phyloP scores from a whole-genome alignment of 2,888 invertebrate genomes.

The Therioaphis trifolii region DNA sequence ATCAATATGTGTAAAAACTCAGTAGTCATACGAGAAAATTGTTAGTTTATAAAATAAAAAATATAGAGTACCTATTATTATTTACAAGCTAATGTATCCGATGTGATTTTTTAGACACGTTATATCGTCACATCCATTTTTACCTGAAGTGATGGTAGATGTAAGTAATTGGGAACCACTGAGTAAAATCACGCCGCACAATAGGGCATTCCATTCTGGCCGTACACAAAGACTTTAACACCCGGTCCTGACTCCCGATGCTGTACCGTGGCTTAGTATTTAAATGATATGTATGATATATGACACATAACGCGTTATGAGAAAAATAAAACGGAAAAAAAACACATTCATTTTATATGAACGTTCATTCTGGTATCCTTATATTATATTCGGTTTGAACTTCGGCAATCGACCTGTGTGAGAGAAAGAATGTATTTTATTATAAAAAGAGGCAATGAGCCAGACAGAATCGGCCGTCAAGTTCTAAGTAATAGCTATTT shows the following conservation, averaged over 20 bases:
- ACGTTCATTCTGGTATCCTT: constrained; percentile 48
- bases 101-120: constrained; percentile 3
- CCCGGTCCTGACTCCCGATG: constrained; percentile 61
- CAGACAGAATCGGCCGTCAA: constrained; percentile 50
- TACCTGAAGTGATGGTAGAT: background rate
- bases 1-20: constrained; percentile 42
- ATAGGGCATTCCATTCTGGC: constrained; percentile 59
- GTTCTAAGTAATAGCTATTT: constrained; percentile 50
- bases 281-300: constrained; percentile 62
- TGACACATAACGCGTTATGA: constrained; percentile 60
- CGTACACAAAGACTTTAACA: constrained; percentile 61
- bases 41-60: constrained; percentile 28
- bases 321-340: constrained; percentile 52
- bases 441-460: constrained; percentile 45
- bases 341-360: constrained; percentile 45
- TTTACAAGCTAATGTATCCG: background rate
- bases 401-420: constrained; percentile 35
- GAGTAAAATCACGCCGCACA: constrained; percentile 49
- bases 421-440: constrained; percentile 50
- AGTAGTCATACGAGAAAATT: constrained; percentile 53
- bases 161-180: constrained; percentile 34
- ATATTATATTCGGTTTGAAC: constrained; percentile 53
- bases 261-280: constrained; percentile 43
- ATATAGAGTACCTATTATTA: constrained; percentile 30
- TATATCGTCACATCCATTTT: background rate